Evolutionary conservation across 1,140 invertebrate genomes (phyloP), one percentile per base, ranked within the genome.

Genomic region (Marisa cornuarietis): DNA sequence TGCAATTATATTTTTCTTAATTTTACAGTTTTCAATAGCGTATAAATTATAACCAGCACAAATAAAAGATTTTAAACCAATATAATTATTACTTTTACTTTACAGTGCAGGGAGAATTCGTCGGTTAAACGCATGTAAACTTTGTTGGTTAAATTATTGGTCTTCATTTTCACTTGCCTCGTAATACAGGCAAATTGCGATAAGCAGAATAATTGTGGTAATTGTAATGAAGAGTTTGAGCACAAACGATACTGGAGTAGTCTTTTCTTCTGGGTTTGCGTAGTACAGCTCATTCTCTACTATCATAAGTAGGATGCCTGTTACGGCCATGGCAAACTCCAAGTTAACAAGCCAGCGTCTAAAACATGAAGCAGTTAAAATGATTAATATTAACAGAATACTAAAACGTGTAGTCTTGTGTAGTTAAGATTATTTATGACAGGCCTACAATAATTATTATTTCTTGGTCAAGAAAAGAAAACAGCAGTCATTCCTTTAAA

Each of bases 201-300:
- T 65, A 18, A 91, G 79, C 31, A 91, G 83, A 31, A 87, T 68
- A 14, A 85, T 76, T 0, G 90, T 91, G 52, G 85, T 84, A 11
- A 89, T 26, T 90, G 96, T 96, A 88, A 98, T 99, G 22, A 83
- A 81, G 51, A 84, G 63, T 79, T 90, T 91, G 13, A 90, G 68
- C 58, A 89, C 77, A 14, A 89, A 79, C 6, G 89, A 89, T 0
- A 81, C 82, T 1, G 87, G 88, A 5, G 79, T 82, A 20, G 87
- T 83, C 10, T 85, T 82, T 22, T 83, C 80, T 68, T 78, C 51
- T 61, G 83, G 79, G 76, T 77, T 51, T 13, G 76, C 76, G 65
- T 77, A 77, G 76, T 52, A 85, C 31, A 90, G 74, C 80, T 91
- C 90, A 20, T 87, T 90, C 52, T 90, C 88, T 1, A 89, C 79